phyloP scores from a whole-genome alignment of 2,113 vertebrate species.

The Carlito syrichta region DNA sequence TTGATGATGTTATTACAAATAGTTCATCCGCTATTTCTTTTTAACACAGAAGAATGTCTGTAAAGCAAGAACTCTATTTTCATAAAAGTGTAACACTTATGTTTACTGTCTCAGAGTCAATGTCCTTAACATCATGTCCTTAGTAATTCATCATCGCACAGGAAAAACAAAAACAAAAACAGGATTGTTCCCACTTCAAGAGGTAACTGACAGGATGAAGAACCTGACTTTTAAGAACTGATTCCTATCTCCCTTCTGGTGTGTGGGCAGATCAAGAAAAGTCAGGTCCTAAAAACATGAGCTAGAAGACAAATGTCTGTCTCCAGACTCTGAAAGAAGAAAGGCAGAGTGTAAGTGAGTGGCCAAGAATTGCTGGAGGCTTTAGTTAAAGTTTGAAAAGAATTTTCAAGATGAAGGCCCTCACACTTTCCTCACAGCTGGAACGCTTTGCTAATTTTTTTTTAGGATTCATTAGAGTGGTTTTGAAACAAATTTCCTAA shows the following conservation, averaged over 20 bases:
- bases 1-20: background rate
- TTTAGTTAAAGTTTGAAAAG: background rate
- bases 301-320: background rate
- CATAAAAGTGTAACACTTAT: background rate
- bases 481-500: background rate
- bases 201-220: background rate
- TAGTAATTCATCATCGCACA: background rate
- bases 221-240: background rate
- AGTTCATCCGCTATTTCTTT: background rate
- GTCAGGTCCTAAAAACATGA: background rate
- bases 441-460: background rate
- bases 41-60: background rate
- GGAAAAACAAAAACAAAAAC: background rate
- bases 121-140: background rate
- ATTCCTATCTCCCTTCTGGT: background rate
- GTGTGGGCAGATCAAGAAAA: background rate
- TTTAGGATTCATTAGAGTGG: background rate
- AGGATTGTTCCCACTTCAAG: background rate
- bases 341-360: background rate
- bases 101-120: background rate
- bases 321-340: background rate
- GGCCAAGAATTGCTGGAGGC: background rate
- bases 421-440: background rate
- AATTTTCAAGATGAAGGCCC: constrained; percentile 6
- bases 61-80: background rate